Percentiles rank a stretch among this genome's conserved stretches.
Conservation (phyloP, 2,888 invertebrate genomes). For the Eupeodes luniger region DNA sequence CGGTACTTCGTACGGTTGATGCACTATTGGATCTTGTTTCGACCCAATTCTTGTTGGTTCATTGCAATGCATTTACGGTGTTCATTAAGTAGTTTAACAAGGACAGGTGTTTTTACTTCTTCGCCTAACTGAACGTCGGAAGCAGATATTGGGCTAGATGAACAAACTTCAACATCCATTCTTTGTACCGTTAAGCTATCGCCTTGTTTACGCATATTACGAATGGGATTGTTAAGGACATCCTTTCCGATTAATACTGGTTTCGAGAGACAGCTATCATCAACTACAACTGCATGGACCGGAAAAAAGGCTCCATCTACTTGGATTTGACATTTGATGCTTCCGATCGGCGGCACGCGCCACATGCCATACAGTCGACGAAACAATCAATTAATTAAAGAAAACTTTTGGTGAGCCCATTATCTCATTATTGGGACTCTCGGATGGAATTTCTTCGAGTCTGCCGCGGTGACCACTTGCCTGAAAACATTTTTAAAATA, state of each 20-base stretch:
- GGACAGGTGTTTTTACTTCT: neutral
- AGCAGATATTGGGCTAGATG: neutral
- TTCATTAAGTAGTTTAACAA: slow-evolving; percentile 10
- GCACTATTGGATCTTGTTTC: slow-evolving; percentile 7
- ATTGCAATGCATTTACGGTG: slow-evolving; percentile 32
- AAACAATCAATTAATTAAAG: too few relatives aligned
- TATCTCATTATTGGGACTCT: too few relatives aligned
- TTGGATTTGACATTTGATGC: neutral
- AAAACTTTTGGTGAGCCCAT: too few relatives aligned
- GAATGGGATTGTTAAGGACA: slow-evolving; percentile 12
- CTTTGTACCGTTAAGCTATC: slow-evolving; percentile 4
- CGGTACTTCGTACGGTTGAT: slow-evolving; percentile 18
- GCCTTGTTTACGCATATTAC: slow-evolving; percentile 7
- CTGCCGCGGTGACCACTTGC: too few relatives aligned
- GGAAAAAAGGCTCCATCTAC: slow-evolving; percentile 19
- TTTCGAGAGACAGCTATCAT: neutral
- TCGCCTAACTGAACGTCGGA: slow-evolving; percentile 14
- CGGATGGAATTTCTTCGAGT: too few relatives aligned
- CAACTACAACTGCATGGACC: slow-evolving; percentile 14
- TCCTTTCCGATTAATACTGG: slow-evolving; percentile 31
- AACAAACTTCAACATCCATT: neutral
- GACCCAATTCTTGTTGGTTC: slow-evolving; percentile 29
- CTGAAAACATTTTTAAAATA: too few relatives aligned
- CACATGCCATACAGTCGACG: too few relatives aligned
- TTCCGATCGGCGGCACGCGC: neutral